Conservation (phyloP, 2,113 vertebrate genomes). For the Ciconia maguari region DNA sequence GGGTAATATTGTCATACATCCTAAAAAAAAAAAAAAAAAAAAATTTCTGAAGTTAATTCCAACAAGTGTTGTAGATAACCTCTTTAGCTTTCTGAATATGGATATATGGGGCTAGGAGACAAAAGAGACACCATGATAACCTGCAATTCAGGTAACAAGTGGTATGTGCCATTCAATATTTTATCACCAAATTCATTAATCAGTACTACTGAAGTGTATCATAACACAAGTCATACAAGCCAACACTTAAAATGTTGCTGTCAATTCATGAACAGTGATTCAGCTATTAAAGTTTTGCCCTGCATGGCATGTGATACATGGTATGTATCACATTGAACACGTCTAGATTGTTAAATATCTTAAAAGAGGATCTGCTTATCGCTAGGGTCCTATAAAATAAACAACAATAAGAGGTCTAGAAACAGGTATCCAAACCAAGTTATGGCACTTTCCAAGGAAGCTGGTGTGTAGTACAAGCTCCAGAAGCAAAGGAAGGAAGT, state of each 20-base stretch:
- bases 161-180: neutral
- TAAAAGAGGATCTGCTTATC: neutral
- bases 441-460: neutral
- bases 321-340: neutral
- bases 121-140: neutral
- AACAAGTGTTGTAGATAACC: neutral
- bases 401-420: neutral
- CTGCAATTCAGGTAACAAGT: neutral
- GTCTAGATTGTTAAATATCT: neutral
- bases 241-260: neutral
- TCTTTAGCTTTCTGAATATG: neutral
- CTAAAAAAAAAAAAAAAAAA: slow-evolving; percentile 66
- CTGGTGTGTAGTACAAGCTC: neutral
- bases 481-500: neutral
- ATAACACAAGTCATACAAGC: neutral
- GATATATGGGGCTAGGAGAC: neutral
- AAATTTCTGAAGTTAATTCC: neutral
- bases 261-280: neutral
- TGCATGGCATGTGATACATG: neutral
- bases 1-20: slow-evolving; percentile 93
- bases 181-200: neutral
- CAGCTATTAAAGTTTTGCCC: neutral
- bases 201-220: neutral
- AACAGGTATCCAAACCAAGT: neutral
- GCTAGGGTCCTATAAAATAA: neutral